A percentile compares a stretch with the other conserved stretches of the same genome.
These are phyloP conservation scores for Nycticebus coucang DNA, from an alignment of 2,113 vertebrate species.

Conservation along the genomic window DNA sequence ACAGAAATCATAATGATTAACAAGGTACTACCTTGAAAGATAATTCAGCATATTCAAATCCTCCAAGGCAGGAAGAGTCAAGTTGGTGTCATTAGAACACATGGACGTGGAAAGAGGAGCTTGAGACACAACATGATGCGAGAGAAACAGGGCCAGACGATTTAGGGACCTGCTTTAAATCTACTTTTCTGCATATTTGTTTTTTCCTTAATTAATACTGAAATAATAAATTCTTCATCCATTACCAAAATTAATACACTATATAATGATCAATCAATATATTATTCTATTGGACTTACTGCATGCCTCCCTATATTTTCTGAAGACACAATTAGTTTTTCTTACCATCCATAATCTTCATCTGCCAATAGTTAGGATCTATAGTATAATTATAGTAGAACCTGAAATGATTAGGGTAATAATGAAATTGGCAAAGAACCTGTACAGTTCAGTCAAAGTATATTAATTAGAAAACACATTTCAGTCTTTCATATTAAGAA, in stretches of 20 bases:
- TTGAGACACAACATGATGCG: not conserved
- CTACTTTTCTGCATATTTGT: not conserved
- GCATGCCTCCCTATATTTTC: constrained; percentile 47
- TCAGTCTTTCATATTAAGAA: constrained; percentile 73
- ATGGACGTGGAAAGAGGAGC: not conserved
- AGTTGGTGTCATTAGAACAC: not conserved
- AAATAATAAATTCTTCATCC: constrained; percentile 38
- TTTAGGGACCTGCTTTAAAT: not conserved
- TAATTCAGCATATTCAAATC: not conserved
- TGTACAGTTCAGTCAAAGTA: constrained; percentile 67
- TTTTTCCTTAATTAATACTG: constrained; percentile 26
- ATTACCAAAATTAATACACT: constrained; percentile 61
- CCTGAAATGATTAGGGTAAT: constrained; percentile 73
- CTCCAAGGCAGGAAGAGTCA: not conserved
- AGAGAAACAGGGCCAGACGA: not conserved
- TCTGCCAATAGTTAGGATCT: constrained; percentile 74
- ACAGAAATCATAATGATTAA: not conserved
- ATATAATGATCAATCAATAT: constrained; percentile 55
- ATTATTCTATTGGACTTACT: constrained; percentile 44
- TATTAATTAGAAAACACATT: constrained; percentile 75
- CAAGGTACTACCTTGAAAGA: not conserved
- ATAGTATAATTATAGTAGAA: constrained; percentile 73
- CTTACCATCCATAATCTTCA: constrained; percentile 65
- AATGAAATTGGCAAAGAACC: constrained; percentile 73
- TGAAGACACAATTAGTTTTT: constrained; percentile 72